Evolutionary conservation across 1,140 invertebrate genomes (phyloP).

Genomic region (Macrotrachela quadricornifera): DNA sequence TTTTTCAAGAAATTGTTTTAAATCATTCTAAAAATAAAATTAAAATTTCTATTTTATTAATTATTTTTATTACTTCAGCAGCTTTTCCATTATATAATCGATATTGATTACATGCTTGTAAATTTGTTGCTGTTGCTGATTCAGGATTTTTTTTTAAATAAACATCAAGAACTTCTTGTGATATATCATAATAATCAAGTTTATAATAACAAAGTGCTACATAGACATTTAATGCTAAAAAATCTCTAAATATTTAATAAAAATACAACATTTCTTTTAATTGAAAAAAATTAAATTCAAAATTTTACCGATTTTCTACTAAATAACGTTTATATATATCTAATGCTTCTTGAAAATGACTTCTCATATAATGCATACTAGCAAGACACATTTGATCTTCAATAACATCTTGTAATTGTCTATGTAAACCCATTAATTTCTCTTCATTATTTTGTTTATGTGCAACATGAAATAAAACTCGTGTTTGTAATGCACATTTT

Average conservation of each 20-base stretch:
- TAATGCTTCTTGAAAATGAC: slow-evolving; percentile 92
- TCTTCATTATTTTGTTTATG: slow-evolving; percentile 76
- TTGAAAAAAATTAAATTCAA: background rate
- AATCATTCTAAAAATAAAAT: slow-evolving; percentile 26
- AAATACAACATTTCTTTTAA: background rate
- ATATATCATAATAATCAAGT: slow-evolving; percentile 52
- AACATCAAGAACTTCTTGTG: slow-evolving; percentile 63
- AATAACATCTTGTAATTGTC: slow-evolving; percentile 58
- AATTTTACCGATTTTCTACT: slow-evolving; percentile 55
- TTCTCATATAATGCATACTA: slow-evolving; percentile 78
- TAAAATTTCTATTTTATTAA: background rate
- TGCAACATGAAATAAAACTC: slow-evolving; percentile 70
- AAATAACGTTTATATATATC: slow-evolving; percentile 91
- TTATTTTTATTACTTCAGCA: slow-evolving; percentile 42
- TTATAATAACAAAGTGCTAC: slow-evolving; percentile 94
- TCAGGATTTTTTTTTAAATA: slow-evolving; percentile 78
- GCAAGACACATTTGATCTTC: slow-evolving; percentile 87
- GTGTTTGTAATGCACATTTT: slow-evolving; percentile 37
- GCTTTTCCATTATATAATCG: slow-evolving; percentile 77
- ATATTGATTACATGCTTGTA: slow-evolving; percentile 71
- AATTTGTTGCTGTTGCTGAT: slow-evolving; percentile 49
- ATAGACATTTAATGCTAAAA: slow-evolving; percentile 81
- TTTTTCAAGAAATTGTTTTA: slow-evolving; percentile 41
- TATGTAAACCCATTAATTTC: slow-evolving; percentile 53
- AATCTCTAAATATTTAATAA: slow-evolving; percentile 54